phyloP scores from a whole-genome alignment of 2,797 vertebrate species.

The Gymnothorax reevesii region DNA sequence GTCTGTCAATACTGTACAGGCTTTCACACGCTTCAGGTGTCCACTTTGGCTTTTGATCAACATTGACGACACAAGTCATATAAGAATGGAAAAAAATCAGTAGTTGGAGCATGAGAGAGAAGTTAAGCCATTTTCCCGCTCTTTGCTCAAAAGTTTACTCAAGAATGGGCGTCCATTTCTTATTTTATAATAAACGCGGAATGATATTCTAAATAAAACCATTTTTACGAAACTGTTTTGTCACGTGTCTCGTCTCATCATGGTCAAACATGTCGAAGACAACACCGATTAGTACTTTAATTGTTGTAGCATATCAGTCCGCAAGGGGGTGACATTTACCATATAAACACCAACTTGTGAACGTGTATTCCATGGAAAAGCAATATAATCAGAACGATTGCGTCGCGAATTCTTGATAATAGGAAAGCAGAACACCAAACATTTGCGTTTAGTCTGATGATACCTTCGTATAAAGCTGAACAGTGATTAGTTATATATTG shows the following conservation, averaged over 20 bases:
- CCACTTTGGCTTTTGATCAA: not conserved
- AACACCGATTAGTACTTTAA: not conserved
- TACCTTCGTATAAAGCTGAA: not conserved
- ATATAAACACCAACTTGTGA: not conserved
- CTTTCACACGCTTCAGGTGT: not conserved
- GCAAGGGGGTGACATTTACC: slow-evolving; percentile 39
- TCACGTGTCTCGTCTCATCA: not conserved
- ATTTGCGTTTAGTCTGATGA: not conserved
- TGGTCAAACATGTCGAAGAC: not conserved
- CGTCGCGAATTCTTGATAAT: not conserved
- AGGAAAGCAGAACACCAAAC: not conserved
- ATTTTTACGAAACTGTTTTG: not conserved
- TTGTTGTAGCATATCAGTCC: slow-evolving; percentile 27
- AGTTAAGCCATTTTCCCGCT: not conserved
- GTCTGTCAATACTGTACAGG: not conserved
- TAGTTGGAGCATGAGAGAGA: not conserved
- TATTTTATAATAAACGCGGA: not conserved
- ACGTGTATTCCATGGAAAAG: not conserved
- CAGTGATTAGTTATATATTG: not conserved
- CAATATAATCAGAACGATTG: not conserved
- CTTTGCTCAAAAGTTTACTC: not conserved
- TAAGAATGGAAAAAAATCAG: not conserved
- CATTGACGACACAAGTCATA: not conserved
- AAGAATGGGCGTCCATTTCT: slow-evolving; percentile 16
- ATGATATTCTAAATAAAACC: slow-evolving; percentile 7